Evolutionary conservation across 1,140 invertebrate species (phyloP), one percentile per base, ranked within the genome.

Genomic region (Papilio polyxenes): DNA sequence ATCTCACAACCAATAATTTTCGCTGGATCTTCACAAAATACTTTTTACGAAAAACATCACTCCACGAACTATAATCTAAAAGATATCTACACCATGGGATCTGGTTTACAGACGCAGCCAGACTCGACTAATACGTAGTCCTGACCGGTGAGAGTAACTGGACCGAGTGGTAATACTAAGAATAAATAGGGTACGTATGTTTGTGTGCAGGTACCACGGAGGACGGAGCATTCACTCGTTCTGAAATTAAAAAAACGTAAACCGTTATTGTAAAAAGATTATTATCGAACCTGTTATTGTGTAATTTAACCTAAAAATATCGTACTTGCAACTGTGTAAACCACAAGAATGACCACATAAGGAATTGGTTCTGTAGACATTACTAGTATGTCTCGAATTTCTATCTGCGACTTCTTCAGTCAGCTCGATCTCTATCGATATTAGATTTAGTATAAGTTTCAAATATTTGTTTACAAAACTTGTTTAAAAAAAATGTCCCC

Each of bases 41-140:
- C 10, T 74, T 23, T 11, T 23, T n/a, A n/a, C 62, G 62, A 65
- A 7, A 65, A 13, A 69, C 23, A 72, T 23, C 65, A 37, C 31
- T 59, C 49, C 23, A 1, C 11, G 4, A 59, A 48, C 44, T 82
- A 48, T 75, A 74, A 65, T 62, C 62, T 49, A n/a, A n/a, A n/a
- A n/a, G n/a, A 85, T 87, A 83, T 88, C 48, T 91, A 89, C 8
- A 88, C 76, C 80, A 91, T 87, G 1, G 92, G 90, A 51, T 92
- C 96, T 15, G 98, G 98, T 89, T 97, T 96, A 92, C 98, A 98
- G 7, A 98, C 97, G 90, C 98, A 98, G 49, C 98, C 98, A 87
- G 97, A 98, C 91, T 98, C 98, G 5, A 98, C 98, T 23, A 98
- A 95, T 9, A 98, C 97, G 94, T 98, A 98, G 94, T 98, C 98